A percentile compares a stretch with the other conserved stretches of the same genome.
Evolutionary conservation across 2,888 invertebrate genomes (phyloP).

Genomic region (Leptinotarsa peninsularis): DNA sequence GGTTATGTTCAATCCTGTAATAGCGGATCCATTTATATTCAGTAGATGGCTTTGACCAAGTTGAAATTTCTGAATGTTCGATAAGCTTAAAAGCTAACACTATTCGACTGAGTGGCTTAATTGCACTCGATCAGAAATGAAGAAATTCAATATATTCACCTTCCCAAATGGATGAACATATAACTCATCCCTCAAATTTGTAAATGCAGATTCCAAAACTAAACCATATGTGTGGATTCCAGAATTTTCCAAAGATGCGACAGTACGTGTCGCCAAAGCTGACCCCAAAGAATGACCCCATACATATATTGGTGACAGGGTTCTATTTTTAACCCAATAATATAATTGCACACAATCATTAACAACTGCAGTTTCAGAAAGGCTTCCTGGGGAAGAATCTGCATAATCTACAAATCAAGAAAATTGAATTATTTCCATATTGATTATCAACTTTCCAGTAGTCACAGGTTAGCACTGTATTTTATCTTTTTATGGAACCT

Average conservation of each 20-base stretch:
- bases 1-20: not conserved
- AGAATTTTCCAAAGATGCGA: slow-evolving; percentile 46
- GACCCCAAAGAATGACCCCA: slow-evolving; percentile 64
- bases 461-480: too few relatives aligned
- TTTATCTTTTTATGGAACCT: too few relatives aligned
- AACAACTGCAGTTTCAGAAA: slow-evolving; percentile 59
- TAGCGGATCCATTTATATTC: not conserved
- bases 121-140: too few relatives aligned
- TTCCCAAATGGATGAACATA: slow-evolving; percentile 57
- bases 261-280: slow-evolving; percentile 57
- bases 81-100: too few relatives aligned
- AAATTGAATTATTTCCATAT: not conserved
- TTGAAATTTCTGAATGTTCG: too few relatives aligned
- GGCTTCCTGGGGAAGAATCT: slow-evolving; percentile 56
- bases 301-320: slow-evolving; percentile 57
- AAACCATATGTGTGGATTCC: slow-evolving; percentile 52
- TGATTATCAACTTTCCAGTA: not conserved
- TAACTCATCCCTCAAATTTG: slow-evolving; percentile 57
- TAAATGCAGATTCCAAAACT: slow-evolving; percentile 60
- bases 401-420: slow-evolving; percentile 56
- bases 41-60: too few relatives aligned
- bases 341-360: slow-evolving; percentile 60
- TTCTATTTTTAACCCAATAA: slow-evolving; percentile 55
- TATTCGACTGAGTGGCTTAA: too few relatives aligned
- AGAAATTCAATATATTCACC: slow-evolving; percentile 42